These are phyloP conservation scores for Picus viridis DNA, from an alignment of 2,797 vertebrate species.

Conservation along the genomic window DNA sequence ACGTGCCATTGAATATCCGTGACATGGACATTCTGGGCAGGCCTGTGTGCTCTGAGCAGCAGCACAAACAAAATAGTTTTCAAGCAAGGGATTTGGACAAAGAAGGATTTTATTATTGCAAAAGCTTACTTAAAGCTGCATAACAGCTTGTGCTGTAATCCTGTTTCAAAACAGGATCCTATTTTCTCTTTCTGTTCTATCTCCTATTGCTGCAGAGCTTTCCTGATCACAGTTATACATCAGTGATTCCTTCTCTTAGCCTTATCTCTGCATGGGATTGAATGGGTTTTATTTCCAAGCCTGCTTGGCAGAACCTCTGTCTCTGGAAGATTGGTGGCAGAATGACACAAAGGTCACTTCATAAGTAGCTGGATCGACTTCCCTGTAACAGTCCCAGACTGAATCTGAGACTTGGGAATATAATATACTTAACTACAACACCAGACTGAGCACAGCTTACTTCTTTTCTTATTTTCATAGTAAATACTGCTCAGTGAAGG, in stretches of 20 bases:
- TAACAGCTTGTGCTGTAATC: not conserved
- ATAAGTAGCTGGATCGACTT: not conserved
- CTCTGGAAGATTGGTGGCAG: not conserved
- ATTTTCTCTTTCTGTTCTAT: not conserved
- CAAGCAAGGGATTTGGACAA: not conserved
- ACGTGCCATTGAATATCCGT: accelerated
- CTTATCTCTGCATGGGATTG: not conserved
- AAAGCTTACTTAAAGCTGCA: not conserved
- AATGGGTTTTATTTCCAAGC: not conserved
- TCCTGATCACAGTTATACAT: not conserved
- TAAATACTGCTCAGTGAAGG: not conserved
- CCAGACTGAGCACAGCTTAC: not conserved
- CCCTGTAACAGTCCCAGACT: not conserved
- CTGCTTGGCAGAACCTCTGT: slow-evolving; percentile 2
- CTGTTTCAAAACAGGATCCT: not conserved
- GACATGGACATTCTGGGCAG: not conserved
- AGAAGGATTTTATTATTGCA: not conserved
- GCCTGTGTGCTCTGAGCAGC: not conserved
- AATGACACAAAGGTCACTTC: not conserved
- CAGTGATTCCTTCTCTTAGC: not conserved
- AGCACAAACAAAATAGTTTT: not conserved
- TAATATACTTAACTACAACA: not conserved
- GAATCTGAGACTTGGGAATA: not conserved
- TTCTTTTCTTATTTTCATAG: not conserved
- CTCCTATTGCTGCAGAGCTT: not conserved